Evolutionary conservation across 2,888 invertebrate species (phyloP).

Genomic region (Lingula anatina): DNA sequence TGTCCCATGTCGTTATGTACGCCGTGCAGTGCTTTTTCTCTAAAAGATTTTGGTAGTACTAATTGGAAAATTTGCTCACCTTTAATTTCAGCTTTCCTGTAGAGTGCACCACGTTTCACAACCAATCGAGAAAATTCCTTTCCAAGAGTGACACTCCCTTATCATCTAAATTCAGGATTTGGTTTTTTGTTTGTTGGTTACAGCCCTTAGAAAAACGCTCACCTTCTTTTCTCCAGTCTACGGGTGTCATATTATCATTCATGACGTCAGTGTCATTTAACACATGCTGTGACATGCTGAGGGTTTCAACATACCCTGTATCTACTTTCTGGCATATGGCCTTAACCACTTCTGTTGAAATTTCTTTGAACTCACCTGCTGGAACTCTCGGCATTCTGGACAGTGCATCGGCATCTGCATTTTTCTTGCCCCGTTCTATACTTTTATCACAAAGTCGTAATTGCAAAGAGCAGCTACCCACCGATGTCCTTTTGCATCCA

Average conservation of each 20-base stretch:
- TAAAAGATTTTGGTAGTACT: neutral
- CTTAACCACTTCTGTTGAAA: neutral
- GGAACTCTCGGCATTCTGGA: neutral
- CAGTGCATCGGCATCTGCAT: conserved; percentile 2
- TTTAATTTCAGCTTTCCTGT: neutral
- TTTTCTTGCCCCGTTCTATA: neutral
- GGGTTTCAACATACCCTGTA: too few relatives aligned
- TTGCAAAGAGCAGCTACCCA: neutral
- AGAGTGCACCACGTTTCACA: neutral
- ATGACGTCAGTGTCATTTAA: too few relatives aligned
- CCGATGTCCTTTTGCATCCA: conserved; percentile 3
- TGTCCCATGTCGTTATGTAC: neutral
- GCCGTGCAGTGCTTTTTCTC: neutral
- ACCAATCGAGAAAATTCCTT: too few relatives aligned
- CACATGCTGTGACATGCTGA: too few relatives aligned
- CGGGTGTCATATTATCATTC: too few relatives aligned
- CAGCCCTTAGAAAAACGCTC: too few relatives aligned
- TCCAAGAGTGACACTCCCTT: too few relatives aligned
- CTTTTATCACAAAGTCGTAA: neutral
- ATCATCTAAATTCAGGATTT: too few relatives aligned
- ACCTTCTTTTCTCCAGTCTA: too few relatives aligned
- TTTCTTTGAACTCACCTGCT: neutral
- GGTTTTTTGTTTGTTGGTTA: too few relatives aligned
- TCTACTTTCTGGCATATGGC: too few relatives aligned
- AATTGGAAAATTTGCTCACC: neutral